phyloP scores from a whole-genome alignment of 2,888 invertebrate genomes.

The Drosophila fungiperda region DNA sequence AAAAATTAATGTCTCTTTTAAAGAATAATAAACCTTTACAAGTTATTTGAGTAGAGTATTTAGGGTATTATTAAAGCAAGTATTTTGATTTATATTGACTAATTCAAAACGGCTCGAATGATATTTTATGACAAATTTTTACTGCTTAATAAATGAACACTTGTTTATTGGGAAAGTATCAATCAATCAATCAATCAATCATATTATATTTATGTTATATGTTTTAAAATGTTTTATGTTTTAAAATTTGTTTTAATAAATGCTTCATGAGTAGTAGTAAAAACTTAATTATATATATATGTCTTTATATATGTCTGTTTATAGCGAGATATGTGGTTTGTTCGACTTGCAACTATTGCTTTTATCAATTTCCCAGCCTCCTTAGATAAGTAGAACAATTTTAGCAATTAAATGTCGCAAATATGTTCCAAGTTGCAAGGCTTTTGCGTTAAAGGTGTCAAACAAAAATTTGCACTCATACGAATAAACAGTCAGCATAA shows the following conservation, averaged over 20 bases:
- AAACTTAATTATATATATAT: background rate
- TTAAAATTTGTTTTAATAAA: background rate
- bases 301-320: no score
- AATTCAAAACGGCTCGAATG: background rate
- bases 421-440: no score
- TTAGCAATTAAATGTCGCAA: no score
- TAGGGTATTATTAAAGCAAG: background rate
- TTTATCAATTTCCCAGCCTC: no score
- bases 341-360: background rate
- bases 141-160: background rate
- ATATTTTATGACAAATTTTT: background rate
- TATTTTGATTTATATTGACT: background rate
- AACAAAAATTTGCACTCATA: no score
- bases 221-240: background rate
- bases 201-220: background rate
- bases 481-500: no score
- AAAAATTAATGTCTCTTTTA: no score
- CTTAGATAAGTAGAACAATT: no score
- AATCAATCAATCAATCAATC: slow-evolving; percentile 1
- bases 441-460: no score
- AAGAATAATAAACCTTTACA: no score
- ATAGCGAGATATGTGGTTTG: background rate
- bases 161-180: background rate
- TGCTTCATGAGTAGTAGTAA: no score
- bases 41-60: background rate